Base-by-base conservation (phyloP, 1,140 invertebrate species). In the Microvelia longipes region DNA sequence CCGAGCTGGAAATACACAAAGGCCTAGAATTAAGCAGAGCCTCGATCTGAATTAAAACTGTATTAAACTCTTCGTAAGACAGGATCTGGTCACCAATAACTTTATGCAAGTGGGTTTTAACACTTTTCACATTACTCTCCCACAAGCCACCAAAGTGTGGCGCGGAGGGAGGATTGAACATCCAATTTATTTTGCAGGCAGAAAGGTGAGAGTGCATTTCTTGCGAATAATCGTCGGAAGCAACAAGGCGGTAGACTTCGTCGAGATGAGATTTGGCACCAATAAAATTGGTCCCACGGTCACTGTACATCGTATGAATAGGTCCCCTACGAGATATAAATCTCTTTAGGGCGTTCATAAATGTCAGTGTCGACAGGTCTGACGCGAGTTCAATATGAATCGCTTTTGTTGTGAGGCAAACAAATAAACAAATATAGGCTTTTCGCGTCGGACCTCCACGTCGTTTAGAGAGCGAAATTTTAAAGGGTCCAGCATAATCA, bases 11-110 rank as follows among this genome's bases (percentile, higher is more conserved):
- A 74, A 76, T 70, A 78, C 78, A 0, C 78, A 30, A 24, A 72
- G 69, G 66, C 11, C 66, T 2, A 27, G 66, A 67, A 28, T 67
- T 67, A 15, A 67, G 28, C 15, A 25, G 28, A 2, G 74, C 73
- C 71, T 79, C 76, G 13, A 78, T 75, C 65, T 75, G 61, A 28
- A 66, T 70, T 5, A 77, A 35, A 5, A 75, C 69, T 13, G 78
- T 79, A n/a, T 66, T 25, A 60, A 79, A 73, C 71, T 80, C 75
- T 70, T 79, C 77, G 35, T 69, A 78, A 24, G 73, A 76, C 2
- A 74, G 26, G 11, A 72, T 25, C 1, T 30, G 62, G 19, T 74
- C 25, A 28, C 70, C 66, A 13, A 73, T 35, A 24, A 74, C 63
- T 5, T 66, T 29, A 26, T 68, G 64, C 2, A 79, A 65, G 68